Conservation (phyloP, 2,888 invertebrate species). For the Phania funesta region DNA sequence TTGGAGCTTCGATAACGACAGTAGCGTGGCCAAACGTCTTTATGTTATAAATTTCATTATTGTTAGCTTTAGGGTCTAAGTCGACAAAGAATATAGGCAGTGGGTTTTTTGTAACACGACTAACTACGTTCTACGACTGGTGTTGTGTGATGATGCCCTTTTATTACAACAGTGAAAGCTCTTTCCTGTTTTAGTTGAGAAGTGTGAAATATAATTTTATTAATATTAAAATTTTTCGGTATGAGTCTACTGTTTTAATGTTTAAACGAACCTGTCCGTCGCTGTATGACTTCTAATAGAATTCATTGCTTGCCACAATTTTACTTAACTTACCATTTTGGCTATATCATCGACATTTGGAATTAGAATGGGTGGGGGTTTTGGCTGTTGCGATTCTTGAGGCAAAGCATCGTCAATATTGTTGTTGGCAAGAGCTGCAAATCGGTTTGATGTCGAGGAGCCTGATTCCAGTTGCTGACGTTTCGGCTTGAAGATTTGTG, state of each 20-base stretch:
- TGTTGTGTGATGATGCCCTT: slow-evolving; percentile 28
- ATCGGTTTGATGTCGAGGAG: neutral
- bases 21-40: neutral
- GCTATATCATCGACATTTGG: slow-evolving; percentile 5
- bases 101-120: too few species aligned
- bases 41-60: slow-evolving; percentile 28
- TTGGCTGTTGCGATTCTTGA: neutral
- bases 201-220: neutral
- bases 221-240: slow-evolving; percentile 8
- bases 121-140: slow-evolving; percentile 7
- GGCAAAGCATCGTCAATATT: neutral
- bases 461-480: neutral
- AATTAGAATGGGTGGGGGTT: neutral
- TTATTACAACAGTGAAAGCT: slow-evolving; percentile 24
- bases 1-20: neutral
- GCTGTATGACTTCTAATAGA: slow-evolving; percentile 19
- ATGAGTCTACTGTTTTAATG: slow-evolving; percentile 18
- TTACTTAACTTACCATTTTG: neutral
- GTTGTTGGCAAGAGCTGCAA: neutral
- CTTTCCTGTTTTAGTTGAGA: slow-evolving; percentile 4
- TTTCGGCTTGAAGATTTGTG: neutral
- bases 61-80: slow-evolving; percentile 21
- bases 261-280: slow-evolving; percentile 24
- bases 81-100: neutral
- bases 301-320: neutral